These are phyloP conservation scores for Palythoa grandiflora DNA, from an alignment of 92 coral and sea anemone species.

Conservation along the genomic window DNA sequence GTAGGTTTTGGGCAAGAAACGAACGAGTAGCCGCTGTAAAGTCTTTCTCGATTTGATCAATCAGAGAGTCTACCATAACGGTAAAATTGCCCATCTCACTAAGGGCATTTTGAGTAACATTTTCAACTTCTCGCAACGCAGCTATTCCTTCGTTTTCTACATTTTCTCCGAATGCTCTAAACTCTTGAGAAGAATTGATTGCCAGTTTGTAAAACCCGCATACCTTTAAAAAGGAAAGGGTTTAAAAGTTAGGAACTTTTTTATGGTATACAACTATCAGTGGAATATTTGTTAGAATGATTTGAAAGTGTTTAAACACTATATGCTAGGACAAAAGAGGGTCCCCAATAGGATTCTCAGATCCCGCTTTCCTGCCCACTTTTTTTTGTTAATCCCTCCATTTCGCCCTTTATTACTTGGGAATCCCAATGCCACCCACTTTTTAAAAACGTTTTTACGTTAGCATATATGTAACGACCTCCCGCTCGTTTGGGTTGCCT, in stretches of 20 bases:
- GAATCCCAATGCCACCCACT: too few species aligned
- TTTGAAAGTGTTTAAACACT: too few species aligned
- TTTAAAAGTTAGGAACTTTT: not conserved
- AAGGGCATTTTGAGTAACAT: conserved; percentile 77
- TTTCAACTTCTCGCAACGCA: conserved; percentile 73
- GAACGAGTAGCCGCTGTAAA: conserved; percentile 77
- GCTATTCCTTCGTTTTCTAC: conserved; percentile 76
- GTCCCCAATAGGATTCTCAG: too few species aligned
- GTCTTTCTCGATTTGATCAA: conserved; percentile 75
- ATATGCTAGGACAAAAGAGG: too few species aligned
- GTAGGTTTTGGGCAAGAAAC: conserved; percentile 70
- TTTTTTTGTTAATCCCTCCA: too few species aligned
- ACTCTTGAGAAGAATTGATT: conserved; percentile 76
- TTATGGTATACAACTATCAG: not conserved
- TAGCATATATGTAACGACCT: too few species aligned
- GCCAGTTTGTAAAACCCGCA: conserved; percentile 80
- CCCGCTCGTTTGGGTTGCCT: too few species aligned
- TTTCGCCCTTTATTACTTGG: too few species aligned
- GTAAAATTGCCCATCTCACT: conserved; percentile 85
- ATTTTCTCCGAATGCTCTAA: conserved; percentile 84
- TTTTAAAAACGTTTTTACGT: too few species aligned
- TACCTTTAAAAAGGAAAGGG: conserved; percentile 1
- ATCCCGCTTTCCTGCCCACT: too few species aligned
- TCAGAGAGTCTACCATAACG: conserved; percentile 72
- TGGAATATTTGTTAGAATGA: too few species aligned